phyloP scores from a whole-genome alignment of 2,113 vertebrate genomes.

The Psephotus haematonotus region DNA sequence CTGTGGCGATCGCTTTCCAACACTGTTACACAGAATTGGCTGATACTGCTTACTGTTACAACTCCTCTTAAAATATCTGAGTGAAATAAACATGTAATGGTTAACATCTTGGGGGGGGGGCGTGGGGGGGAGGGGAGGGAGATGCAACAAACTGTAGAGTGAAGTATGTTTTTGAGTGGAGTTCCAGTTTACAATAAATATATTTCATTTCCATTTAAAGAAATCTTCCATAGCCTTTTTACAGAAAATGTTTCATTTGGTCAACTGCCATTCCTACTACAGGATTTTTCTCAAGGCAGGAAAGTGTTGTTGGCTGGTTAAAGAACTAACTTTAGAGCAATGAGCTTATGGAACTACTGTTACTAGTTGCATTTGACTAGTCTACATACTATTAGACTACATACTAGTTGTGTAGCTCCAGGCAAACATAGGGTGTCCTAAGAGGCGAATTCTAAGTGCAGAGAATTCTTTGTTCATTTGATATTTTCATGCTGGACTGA shows the following conservation, averaged over 20 bases:
- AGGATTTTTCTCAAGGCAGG: neutral
- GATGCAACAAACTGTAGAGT: neutral
- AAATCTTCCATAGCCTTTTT: neutral
- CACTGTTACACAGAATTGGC: no score
- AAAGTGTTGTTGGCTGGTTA: neutral
- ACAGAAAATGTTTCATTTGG: neutral
- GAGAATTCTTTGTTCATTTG: neutral
- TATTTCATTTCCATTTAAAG: neutral
- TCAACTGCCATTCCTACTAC: neutral
- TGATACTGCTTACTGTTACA: no score
- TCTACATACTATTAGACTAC: neutral
- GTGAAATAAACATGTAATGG: no score
- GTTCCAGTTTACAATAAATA: neutral
- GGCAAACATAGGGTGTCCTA: neutral
- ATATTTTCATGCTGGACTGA: neutral
- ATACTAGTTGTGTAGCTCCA: neutral
- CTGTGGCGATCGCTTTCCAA: no score
- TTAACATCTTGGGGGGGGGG: no score
- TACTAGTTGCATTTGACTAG: neutral
- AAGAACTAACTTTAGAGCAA: neutral
- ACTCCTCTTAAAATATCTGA: no score
- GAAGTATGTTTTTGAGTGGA: neutral
- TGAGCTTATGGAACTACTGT: neutral
- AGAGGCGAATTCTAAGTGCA: neutral
- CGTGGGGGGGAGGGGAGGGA: no score